Conservation (phyloP, 2,113 vertebrate species). For the Raja brachyura region DNA sequence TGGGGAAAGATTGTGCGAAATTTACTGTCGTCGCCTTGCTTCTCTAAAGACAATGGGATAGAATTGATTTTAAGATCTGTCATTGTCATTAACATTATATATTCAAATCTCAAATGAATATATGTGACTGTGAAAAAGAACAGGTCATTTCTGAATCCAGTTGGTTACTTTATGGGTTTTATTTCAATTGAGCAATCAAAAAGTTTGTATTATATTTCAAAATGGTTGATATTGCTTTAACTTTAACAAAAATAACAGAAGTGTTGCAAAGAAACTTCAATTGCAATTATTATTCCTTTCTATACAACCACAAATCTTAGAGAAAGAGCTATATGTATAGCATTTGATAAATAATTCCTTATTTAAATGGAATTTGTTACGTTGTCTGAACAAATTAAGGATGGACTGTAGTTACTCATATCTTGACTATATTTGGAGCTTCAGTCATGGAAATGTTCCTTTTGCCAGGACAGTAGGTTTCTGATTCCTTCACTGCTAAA, state of each 20-base stretch:
- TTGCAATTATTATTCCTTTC: background rate
- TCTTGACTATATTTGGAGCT: background rate
- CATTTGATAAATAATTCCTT: background rate
- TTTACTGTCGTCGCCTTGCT: constrained; percentile 59
- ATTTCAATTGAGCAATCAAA: constrained; percentile 22
- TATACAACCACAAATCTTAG: background rate
- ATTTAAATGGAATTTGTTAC: background rate
- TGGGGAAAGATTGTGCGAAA: constrained; percentile 66
- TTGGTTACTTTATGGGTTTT: background rate
- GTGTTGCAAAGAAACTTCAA: background rate
- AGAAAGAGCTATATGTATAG: background rate
- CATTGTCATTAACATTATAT: too few species aligned
- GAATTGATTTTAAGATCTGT: background rate
- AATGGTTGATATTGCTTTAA: background rate
- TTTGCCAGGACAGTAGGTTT: background rate
- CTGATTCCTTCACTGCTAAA: background rate
- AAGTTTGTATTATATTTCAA: background rate
- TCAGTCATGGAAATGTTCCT: background rate
- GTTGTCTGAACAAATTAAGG: background rate
- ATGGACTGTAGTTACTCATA: background rate
- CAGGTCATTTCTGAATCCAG: background rate
- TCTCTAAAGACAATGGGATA: background rate
- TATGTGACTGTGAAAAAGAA: background rate
- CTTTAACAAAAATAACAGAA: background rate
- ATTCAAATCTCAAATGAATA: background rate